Evolutionary conservation across 2,797 vertebrate species (phyloP), one percentile per base, ranked within the genome.

Genomic region (Lycodopsis pacificus): DNA sequence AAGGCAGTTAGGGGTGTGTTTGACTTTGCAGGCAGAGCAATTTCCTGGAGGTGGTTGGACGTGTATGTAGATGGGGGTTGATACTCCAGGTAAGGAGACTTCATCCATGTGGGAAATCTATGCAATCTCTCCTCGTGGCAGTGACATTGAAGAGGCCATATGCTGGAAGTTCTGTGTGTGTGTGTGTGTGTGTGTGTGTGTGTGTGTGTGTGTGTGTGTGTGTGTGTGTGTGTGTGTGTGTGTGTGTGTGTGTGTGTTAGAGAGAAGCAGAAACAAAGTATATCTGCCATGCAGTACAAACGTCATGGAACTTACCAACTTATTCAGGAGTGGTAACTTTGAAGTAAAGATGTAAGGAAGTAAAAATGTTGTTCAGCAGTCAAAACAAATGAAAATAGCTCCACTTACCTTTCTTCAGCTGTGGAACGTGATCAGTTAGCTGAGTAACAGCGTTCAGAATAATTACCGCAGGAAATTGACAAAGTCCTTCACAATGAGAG

Each of bases 31-130:
- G 91, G 71, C 85, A 91, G 91, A 92, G 92, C 92, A 91, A 91
- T 93, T 93, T 92, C 89, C 91, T 91, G 81, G 89, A 93, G 93
- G 90, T 91, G 89, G 84, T 91, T 91, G 90, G 90, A 88, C 87
- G 90, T 89, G 90, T 91, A 91, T 93, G 91, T 92, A 93, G 92
- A 94, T 94, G 90, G 93, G 88, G 90, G 90, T 83, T 91, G 89
- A 92, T 91, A 91, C 90, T 91, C 87, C 92, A 93, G 93, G 93
- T 94, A 92, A 91, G 88, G 89, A 94, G 91, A 91, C 93, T 89
- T 93, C 93, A 91, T 93, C 92, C 92, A 93, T 92, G 93, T 81
- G 93, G 93, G 93, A 94, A 93, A 94, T 93, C 91, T 93, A 91
- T 91, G 92, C 91, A 91, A 84, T 92, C 88, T 89, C 88, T 88